Base-by-base conservation (phyloP, 2,888 invertebrate species). In the Lissonota sp. region DNA sequence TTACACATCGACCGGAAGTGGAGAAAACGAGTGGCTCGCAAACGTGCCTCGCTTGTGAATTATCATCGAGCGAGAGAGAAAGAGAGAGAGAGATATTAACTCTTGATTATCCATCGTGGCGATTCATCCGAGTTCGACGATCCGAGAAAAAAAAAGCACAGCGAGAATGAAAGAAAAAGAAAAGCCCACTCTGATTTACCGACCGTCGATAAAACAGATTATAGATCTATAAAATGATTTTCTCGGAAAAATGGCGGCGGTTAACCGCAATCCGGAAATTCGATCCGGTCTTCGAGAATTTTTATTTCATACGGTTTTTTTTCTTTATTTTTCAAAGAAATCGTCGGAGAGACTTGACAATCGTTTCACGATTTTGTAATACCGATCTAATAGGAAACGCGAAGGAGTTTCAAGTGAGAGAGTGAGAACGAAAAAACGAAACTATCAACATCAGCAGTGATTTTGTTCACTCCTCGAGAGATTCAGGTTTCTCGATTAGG, bases 21-120 rank as follows among this genome's bases (percentile, higher is more conserved):
- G 82, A 82, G 82, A 82, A 82, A 82, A 82, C 78, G 78, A 79
- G 82, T 75, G 82, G 71, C 75, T 12, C 82, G 75, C 39, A 58
- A 75, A 63, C 82, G 82, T 82, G 82, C 71, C 60, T 78, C 67
- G 82, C 49, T 67, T 82, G 71, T 62, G 62, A 78, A 82, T 75
- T 78, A 44, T 55, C 75, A 62, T 69, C 75, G 82, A 51, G 26
- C 26, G 26, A 26, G 26, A 26, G 26, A 26, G 26, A 26, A 49
- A 62, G 26, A 26, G 26, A 26, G 26, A 26, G 26, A 26, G 57
- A 62, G 64, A 77, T 71, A 78, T 67, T 71, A 60, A 70, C 70
- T 79, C 74, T 66, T 66, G 64, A 70, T 73, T 79, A 66, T 67
- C 39, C 70, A 60, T 67, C 75, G 16, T 44, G 57, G 39, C 72